Conservation (phyloP, 2,888 invertebrate species). For the Philereme transversata region DNA sequence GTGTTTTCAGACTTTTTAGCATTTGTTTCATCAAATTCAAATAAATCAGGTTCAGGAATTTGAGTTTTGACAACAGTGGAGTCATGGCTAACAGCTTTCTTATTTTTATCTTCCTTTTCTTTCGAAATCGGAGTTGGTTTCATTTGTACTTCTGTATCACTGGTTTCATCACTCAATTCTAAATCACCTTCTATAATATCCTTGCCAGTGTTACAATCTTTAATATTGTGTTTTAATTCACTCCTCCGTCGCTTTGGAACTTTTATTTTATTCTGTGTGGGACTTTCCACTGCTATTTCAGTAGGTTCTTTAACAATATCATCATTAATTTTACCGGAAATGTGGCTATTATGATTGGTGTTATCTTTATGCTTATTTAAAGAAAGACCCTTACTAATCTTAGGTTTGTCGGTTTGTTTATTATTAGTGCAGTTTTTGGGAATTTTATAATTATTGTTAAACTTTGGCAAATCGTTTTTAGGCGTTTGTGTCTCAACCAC, state of each 20-base stretch:
- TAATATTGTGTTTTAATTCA: slow-evolving; percentile 9
- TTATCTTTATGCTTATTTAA: slow-evolving; percentile 16
- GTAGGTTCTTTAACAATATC: slow-evolving; percentile 5
- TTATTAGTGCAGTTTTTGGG: slow-evolving; percentile 40
- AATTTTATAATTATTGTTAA: slow-evolving; percentile 42
- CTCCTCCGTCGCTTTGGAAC: slow-evolving; percentile 6
- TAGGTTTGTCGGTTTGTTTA: slow-evolving; percentile 12
- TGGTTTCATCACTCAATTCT: slow-evolving; percentile 71
- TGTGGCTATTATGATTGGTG: slow-evolving; percentile 4
- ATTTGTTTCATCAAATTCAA: slow-evolving; percentile 7
- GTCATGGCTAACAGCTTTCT: background rate
- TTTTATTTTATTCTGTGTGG: background rate
- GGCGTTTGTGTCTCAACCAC: slow-evolving; percentile 21
- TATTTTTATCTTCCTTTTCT: slow-evolving; percentile 1
- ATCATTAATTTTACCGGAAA: slow-evolving; percentile 2
- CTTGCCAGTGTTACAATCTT: slow-evolving; percentile 33
- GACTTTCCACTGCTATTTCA: background rate
- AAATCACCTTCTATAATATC: slow-evolving; percentile 67
- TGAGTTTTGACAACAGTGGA: background rate
- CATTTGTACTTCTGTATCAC: slow-evolving; percentile 44
- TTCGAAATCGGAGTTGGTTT: slow-evolving; percentile 6
- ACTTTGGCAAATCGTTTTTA: slow-evolving; percentile 16
- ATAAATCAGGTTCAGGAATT: background rate
- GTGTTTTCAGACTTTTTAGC: background rate
- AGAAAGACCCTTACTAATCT: slow-evolving; percentile 16